Conservation (phyloP, 2,797 vertebrate species). For the Melanotaenia boesemani region DNA sequence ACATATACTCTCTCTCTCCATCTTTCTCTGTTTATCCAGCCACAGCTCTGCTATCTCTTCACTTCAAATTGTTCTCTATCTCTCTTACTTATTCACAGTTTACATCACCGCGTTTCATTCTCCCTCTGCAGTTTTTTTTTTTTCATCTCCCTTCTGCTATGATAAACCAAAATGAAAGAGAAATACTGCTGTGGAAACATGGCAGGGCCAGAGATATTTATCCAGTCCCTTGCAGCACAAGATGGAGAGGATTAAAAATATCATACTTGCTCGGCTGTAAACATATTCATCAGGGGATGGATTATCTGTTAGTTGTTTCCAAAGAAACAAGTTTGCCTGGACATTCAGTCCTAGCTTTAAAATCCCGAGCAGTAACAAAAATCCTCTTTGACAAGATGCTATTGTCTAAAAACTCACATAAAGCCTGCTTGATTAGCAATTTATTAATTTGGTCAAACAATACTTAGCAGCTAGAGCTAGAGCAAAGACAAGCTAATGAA, state of each 20-base stretch:
- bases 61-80: slow-evolving; percentile 45
- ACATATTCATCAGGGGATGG: slow-evolving; percentile 67
- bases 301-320: slow-evolving; percentile 54
- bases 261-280: slow-evolving; percentile 66
- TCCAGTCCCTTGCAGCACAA: slow-evolving; percentile 51
- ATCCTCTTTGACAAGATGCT: slow-evolving; percentile 35
- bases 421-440: slow-evolving; percentile 12
- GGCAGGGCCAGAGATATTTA: slow-evolving; percentile 62
- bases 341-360: slow-evolving; percentile 9
- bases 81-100: slow-evolving; percentile 51
- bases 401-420: not conserved
- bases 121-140: slow-evolving; percentile 20
- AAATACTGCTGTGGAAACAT: slow-evolving; percentile 54
- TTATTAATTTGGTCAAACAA: not conserved
- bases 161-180: slow-evolving; percentile 57
- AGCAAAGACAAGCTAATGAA: not conserved
- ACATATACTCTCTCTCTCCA: slow-evolving; percentile 37
- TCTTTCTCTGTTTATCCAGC: slow-evolving; percentile 38
- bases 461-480: not conserved
- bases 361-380: slow-evolving; percentile 40
- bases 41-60: slow-evolving; percentile 36
- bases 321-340: slow-evolving; percentile 54
- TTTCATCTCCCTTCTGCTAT: not conserved
- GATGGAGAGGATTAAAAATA: slow-evolving; percentile 71
- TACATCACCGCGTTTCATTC: slow-evolving; percentile 26